Base-by-base conservation (phyloP, 1,140 invertebrate genomes). In the Acyrthosiphon pisum region DNA sequence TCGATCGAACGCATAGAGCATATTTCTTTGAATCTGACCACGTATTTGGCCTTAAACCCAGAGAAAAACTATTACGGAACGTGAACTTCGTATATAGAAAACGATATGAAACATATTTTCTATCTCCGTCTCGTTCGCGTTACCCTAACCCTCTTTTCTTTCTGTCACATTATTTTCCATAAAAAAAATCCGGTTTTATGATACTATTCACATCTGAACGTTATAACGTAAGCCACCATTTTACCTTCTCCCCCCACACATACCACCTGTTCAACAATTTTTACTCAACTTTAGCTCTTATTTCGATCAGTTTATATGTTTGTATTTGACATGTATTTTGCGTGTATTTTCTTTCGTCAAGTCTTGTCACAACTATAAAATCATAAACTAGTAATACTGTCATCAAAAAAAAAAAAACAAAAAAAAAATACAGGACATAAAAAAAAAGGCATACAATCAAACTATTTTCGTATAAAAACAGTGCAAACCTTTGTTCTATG, bases 31-130 rank as follows among this genome's bases (percentile, higher is more conserved):
- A 91, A 91, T 44, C 90, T 91, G 41, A 20, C 90, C 90, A 91
- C 90, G 90, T 91, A 91, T 46, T 81, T 48, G 90, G 44, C 90
- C 35, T 56, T 89, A 89, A 41, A 41, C 22, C 41, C 68, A 7
- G 30, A n/a, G 60, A 26, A 91, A 91, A 91, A 91, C 90, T 91
- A 91, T 91, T 91, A 91, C 90, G 0, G 60, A 6, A 81, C 26
- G 18, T 35, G 41, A 46, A 76, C 11, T 18, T 23, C 26, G 35
- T 91, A 35, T 91, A 91, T 76, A 76, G 56, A 76, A 91, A 91
- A 44, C 56, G 90, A 91, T 91, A 76, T 91, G 90, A 44, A 91
- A 91, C 90, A 81, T 76, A 89, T 56, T 89, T 89, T 89, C 23
- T 89, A 89, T 89, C 88, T 89, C 88, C 23, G 50, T 89, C 6